These are phyloP conservation scores for Xerus rutilus DNA, from an alignment of 2,797 vertebrate genomes.

Conservation along the genomic window DNA sequence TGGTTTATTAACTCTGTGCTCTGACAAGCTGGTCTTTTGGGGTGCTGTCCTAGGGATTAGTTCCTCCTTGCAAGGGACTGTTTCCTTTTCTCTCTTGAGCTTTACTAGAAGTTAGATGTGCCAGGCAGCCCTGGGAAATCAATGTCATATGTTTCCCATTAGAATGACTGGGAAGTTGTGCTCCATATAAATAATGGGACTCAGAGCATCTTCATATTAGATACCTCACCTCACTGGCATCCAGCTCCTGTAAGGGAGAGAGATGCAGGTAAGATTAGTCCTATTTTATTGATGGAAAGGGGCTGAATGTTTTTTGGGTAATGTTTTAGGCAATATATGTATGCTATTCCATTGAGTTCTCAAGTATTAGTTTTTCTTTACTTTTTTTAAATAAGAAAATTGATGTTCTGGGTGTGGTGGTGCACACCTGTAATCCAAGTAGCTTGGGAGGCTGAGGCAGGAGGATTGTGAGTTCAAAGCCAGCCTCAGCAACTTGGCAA, in stretches of 20 bases:
- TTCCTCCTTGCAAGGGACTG: not conserved
- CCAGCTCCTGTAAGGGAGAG: not conserved
- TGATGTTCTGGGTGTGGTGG: not conserved
- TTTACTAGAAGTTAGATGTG: not conserved
- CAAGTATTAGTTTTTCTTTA: not conserved
- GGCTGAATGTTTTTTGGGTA: not conserved
- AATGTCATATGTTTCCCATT: not conserved
- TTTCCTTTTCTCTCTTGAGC: not conserved
- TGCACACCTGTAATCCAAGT: too few species aligned
- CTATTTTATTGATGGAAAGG: not conserved
- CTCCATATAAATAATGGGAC: accelerated
- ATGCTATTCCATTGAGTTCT: not conserved
- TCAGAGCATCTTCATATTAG: not conserved
- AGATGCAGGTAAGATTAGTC: not conserved
- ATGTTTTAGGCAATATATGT: not conserved
- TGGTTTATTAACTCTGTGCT: not conserved
- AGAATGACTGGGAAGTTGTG: not conserved
- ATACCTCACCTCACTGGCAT: not conserved
- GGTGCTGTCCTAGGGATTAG: not conserved
- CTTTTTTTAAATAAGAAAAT: not conserved
- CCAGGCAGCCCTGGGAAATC: not conserved
- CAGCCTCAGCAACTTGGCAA: too few species aligned
- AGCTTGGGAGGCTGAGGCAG: too few species aligned
- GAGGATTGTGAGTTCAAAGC: too few species aligned
- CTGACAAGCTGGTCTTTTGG: not conserved